Percentiles rank a stretch among this genome's conserved stretches.
These are phyloP conservation scores for Enteromius radiatus DNA, from an alignment of 2,797 vertebrate genomes.

Conservation along the genomic window DNA sequence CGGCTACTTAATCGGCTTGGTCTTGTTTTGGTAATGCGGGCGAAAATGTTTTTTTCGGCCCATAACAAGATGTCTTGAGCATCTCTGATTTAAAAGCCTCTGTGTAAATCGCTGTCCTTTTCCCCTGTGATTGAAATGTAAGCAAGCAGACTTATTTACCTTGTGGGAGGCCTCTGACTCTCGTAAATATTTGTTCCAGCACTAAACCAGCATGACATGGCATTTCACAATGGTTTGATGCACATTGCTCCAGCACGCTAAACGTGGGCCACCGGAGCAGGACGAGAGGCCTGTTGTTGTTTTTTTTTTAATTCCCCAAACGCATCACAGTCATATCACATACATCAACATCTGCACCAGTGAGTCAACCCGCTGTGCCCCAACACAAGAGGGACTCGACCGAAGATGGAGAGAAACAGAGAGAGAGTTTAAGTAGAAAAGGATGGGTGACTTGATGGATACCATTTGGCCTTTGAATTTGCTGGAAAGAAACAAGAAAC, in stretches of 20 bases:
- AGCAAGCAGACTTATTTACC: slow-evolving; percentile 80
- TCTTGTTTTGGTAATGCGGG: slow-evolving; percentile 56
- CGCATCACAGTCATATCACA: slow-evolving; percentile 41
- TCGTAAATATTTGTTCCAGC: slow-evolving; percentile 83
- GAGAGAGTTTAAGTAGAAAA: slow-evolving; percentile 20
- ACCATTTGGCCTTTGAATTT: slow-evolving; percentile 41
- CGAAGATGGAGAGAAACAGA: neutral
- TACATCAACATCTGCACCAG: slow-evolving; percentile 57
- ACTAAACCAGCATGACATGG: slow-evolving; percentile 82
- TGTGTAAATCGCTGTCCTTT: slow-evolving; percentile 64
- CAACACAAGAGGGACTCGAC: slow-evolving; percentile 38
- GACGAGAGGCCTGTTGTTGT: slow-evolving; percentile 54
- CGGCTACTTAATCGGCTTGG: slow-evolving; percentile 38
- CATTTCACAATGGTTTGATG: slow-evolving; percentile 79
- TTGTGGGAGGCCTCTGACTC: slow-evolving; percentile 78
- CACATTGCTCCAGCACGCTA: slow-evolving; percentile 73
- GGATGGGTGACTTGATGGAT: slow-evolving; percentile 51
- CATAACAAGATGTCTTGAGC: slow-evolving; percentile 50
- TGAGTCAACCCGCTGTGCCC: slow-evolving; percentile 47
- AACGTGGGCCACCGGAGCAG: slow-evolving; percentile 74
- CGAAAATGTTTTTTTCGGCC: slow-evolving; percentile 51
- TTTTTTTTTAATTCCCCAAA: slow-evolving; percentile 62
- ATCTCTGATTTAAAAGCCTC: slow-evolving; percentile 48
- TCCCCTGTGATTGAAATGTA: slow-evolving; percentile 74
- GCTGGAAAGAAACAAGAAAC: slow-evolving; percentile 37